phyloP scores from a whole-genome alignment of 2,113 vertebrate genomes.

The Amphiprion ocellaris region DNA sequence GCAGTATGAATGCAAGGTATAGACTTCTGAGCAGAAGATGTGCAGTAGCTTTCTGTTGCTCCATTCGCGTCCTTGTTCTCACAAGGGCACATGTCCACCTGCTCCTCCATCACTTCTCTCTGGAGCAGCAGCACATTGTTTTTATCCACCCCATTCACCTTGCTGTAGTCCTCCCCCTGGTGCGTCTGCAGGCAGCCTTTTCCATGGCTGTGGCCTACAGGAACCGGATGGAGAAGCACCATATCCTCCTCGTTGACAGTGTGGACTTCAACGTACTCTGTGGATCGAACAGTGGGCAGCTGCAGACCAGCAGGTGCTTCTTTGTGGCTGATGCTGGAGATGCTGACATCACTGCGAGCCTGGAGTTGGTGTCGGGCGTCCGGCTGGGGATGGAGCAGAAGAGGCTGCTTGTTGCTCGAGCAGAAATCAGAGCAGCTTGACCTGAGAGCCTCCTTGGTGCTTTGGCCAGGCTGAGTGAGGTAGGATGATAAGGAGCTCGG shows the following conservation, averaged over 20 bases:
- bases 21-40: conserved; percentile 70
- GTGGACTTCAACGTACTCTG: conserved; percentile 93
- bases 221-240: conserved; percentile 83
- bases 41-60: conserved; percentile 42
- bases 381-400: conserved; percentile 12
- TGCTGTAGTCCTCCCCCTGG: conserved; percentile 87
- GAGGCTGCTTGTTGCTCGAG: conserved; percentile 27
- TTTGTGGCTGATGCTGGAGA: conserved; percentile 21
- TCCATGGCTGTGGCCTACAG: conserved; percentile 69
- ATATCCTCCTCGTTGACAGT: conserved; percentile 85
- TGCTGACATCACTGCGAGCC: conserved; percentile 56
- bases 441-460: conserved; percentile 8
- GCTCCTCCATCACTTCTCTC: conserved; percentile 78
- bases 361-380: conserved; percentile 44
- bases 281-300: conserved; percentile 65
- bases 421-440: conserved; percentile 40
- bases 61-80: conserved; percentile 63
- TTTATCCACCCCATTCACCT: conserved; percentile 85
- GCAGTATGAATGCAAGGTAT: conserved; percentile 21
- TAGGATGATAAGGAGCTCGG: conserved; percentile 31
- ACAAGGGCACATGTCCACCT: conserved; percentile 37
- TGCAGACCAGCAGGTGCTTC: neutral
- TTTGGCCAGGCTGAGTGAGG: conserved; percentile 49
- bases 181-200: conserved; percentile 14
- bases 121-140: conserved; percentile 88